Percentiles rank a stretch among this genome's conserved stretches.
These are phyloP conservation scores for Phymanthus crucifer DNA, from an alignment of 92 coral and sea anemone genomes.

Conservation along the genomic window DNA sequence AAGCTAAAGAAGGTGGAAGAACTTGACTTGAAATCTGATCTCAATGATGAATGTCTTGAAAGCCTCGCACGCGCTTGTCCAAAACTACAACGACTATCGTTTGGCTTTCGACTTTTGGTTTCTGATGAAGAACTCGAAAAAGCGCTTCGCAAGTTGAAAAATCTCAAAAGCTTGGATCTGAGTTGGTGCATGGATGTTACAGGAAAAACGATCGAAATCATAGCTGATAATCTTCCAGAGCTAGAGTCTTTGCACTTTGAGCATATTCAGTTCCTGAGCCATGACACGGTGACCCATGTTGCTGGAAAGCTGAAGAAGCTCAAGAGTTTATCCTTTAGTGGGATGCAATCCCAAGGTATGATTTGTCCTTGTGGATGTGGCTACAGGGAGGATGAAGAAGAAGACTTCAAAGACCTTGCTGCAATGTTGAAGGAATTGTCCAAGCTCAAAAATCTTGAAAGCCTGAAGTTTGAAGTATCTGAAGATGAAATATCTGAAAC, in stretches of 20 bases:
- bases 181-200: background rate
- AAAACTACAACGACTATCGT: constrained; percentile 47
- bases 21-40: constrained; percentile 71
- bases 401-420: constrained; percentile 34
- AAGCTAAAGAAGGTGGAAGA: constrained; percentile 65
- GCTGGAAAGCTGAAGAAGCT: constrained; percentile 70
- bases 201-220: background rate
- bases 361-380: constrained; percentile 39
- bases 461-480: constrained; percentile 71
- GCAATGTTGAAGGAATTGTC: constrained; percentile 73
- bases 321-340: constrained; percentile 81
- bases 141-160: constrained; percentile 28
- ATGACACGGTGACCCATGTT: constrained; percentile 68
- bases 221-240: constrained; percentile 65
- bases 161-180: constrained; percentile 75
- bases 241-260: constrained; percentile 71
- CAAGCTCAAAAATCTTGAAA: constrained; percentile 60
- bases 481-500: constrained; percentile 76
- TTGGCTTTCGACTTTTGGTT: background rate
- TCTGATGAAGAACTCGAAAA: background rate
- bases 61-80: constrained; percentile 62
- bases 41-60: constrained; percentile 73
- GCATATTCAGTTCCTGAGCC: constrained; percentile 75
- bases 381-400: background rate
- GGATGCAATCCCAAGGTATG: constrained; percentile 54